Conservation (phyloP, 37 sponge, comb jelly and placozoan species). For the Petrosia ficiformis region DNA sequence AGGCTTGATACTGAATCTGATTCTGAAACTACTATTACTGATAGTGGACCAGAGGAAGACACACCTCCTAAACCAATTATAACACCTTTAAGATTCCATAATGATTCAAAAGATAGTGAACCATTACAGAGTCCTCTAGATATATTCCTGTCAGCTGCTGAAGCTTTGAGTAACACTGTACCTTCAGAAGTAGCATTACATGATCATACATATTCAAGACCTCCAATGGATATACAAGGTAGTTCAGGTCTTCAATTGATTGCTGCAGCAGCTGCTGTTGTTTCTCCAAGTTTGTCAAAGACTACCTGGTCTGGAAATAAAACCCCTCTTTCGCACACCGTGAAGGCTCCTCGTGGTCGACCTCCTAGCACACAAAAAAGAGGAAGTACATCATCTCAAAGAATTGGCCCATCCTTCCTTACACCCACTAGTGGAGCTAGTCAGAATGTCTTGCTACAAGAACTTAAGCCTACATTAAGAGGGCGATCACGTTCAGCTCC, state of each 20-base stretch:
- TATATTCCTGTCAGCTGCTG: constrained; percentile 65
- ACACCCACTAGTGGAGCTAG: constrained; percentile 71
- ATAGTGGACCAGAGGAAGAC: constrained; percentile 47
- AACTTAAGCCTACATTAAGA: constrained; percentile 39
- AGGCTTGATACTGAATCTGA: constrained; percentile 23
- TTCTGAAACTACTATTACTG: constrained; percentile 58
- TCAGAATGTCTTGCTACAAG: constrained; percentile 50
- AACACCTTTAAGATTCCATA: not conserved
- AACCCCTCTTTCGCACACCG: constrained; percentile 39
- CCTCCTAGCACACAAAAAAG: constrained; percentile 69
- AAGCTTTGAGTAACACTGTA: constrained; percentile 57
- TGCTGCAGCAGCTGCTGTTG: constrained; percentile 86
- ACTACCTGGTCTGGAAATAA: constrained; percentile 12
- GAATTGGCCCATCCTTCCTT: constrained; percentile 60
- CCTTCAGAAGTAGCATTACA: constrained; percentile 71
- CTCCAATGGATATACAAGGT: constrained; percentile 66
- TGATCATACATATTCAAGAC: constrained; percentile 70
- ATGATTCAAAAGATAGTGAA: not conserved
- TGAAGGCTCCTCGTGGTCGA: constrained; percentile 76
- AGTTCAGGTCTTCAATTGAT: constrained; percentile 76
- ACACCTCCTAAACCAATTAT: not conserved
- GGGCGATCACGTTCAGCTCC: constrained; percentile 49
- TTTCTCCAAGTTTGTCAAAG: constrained; percentile 63
- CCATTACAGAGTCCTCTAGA: constrained; percentile 51
- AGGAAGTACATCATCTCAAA: constrained; percentile 26